Percentiles rank a stretch among this genome's conserved stretches.
Conservation (phyloP, 2,888 invertebrate genomes). For the Myopa testacea region DNA sequence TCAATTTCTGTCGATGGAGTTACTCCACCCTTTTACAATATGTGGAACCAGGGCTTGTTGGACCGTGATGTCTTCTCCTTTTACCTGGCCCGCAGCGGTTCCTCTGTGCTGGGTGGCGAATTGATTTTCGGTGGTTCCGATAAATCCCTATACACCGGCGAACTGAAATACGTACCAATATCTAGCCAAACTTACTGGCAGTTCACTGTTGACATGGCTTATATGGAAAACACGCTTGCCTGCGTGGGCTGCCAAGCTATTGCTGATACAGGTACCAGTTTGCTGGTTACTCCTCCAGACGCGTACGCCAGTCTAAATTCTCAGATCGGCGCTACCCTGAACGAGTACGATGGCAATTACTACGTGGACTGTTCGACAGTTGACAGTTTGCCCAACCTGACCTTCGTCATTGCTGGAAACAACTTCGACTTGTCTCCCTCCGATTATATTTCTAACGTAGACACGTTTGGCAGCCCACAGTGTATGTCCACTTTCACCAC, state of each 20-base stretch:
- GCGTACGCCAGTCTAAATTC: constrained; percentile 85
- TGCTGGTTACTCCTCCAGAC: constrained; percentile 86
- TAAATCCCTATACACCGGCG: constrained; percentile 80
- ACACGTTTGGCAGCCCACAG: no score
- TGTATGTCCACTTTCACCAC: constrained; percentile 64
- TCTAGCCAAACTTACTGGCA: constrained; percentile 93
- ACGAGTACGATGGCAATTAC: constrained; percentile 43
- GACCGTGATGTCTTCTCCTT: constrained; percentile 87
- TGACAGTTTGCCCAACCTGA: constrained; percentile 80
- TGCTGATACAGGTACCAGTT: constrained; percentile 94
- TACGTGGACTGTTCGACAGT: constrained; percentile 82
- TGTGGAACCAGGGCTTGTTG: constrained; percentile 82
- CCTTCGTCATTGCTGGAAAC: constrained; percentile 80
- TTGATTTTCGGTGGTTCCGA: constrained; percentile 93
- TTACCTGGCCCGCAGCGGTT: constrained; percentile 81
- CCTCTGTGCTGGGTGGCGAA: constrained; percentile 76
- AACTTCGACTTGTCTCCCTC: constrained; percentile 79
- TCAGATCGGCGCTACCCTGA: constrained; percentile 43
- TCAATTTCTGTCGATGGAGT: constrained; percentile 90
- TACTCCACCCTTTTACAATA: constrained; percentile 89
- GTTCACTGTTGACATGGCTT: constrained; percentile 83
- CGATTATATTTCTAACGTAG: constrained; percentile 77
- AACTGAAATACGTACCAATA: constrained; percentile 78
- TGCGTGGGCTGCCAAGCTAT: constrained; percentile 88
- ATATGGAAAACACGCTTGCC: constrained; percentile 70